These are phyloP conservation scores for Drosophila formosana DNA, from an alignment of 2,888 invertebrate species.

Conservation along the genomic window DNA sequence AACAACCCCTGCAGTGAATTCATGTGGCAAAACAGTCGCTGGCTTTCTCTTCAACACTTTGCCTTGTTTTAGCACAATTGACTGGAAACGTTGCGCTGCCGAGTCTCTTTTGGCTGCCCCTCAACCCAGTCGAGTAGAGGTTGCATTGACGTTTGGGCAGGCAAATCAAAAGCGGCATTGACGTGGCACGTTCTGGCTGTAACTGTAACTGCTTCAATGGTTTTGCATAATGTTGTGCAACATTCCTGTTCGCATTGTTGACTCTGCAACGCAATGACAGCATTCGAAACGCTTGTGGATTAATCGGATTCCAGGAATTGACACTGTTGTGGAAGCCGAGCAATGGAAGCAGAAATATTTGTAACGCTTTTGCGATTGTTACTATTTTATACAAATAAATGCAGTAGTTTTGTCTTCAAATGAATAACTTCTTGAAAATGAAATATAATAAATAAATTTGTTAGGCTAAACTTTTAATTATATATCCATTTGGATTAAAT, in stretches of 20 bases:
- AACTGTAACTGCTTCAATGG: conserved; percentile 32
- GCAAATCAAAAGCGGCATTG: conserved; percentile 50
- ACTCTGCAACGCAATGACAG: conserved; percentile 14
- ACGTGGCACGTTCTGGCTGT: conserved; percentile 47
- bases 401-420: too few species aligned
- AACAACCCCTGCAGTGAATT: conserved; percentile 37
- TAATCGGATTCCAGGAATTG: neutral
- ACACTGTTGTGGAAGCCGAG: neutral
- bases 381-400: neutral
- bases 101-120: conserved; percentile 23
- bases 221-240: conserved; percentile 39
- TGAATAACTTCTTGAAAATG: too few species aligned
- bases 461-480: too few species aligned
- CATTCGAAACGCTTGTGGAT: conserved; percentile 21
- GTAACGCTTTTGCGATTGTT: neutral
- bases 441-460: too few species aligned
- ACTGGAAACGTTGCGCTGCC: conserved; percentile 52
- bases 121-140: conserved; percentile 5
- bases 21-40: conserved; percentile 21
- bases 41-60: conserved; percentile 34
- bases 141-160: conserved; percentile 6
- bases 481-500: too few species aligned
- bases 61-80: conserved; percentile 57
- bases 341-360: neutral
- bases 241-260: conserved; percentile 20